Conservation (phyloP, 2,888 invertebrate genomes). For the Andrena marginata region DNA sequence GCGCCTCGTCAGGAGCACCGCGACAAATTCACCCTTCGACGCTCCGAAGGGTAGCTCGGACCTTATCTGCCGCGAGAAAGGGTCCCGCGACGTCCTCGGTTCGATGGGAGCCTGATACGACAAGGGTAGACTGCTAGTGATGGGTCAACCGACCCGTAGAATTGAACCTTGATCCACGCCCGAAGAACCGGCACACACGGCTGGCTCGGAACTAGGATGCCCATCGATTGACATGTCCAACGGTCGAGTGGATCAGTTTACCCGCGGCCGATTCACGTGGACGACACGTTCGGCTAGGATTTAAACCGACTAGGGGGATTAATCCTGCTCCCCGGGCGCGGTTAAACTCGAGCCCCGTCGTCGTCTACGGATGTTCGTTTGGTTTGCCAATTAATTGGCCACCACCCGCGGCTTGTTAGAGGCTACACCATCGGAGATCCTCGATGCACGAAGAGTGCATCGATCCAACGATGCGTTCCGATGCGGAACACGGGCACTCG, state of each 20-base stretch:
- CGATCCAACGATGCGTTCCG: neutral
- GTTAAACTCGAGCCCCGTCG: slow-evolving; percentile 28
- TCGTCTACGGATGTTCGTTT: slow-evolving; percentile 35
- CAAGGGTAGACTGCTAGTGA: slow-evolving; percentile 50
- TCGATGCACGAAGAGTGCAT: neutral
- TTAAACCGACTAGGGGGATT: slow-evolving; percentile 49
- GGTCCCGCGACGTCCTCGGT: slow-evolving; percentile 9
- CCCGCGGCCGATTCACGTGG: slow-evolving; percentile 50
- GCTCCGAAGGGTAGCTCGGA: neutral
- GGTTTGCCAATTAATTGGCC: slow-evolving; percentile 49
- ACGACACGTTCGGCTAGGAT: slow-evolving; percentile 55
- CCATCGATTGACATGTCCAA: slow-evolving; percentile 66
- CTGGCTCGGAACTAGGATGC: slow-evolving; percentile 43
- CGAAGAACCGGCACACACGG: slow-evolving; percentile 54
- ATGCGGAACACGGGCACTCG: neutral
- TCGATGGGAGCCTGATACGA: slow-evolving; percentile 17
- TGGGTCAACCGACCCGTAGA: slow-evolving; percentile 67
- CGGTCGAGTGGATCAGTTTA: slow-evolving; percentile 63
- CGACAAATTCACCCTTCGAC: neutral
- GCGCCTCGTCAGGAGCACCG: neutral
- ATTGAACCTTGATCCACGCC: slow-evolving; percentile 65
- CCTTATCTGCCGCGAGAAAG: slow-evolving; percentile 30
- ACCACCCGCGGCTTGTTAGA: slow-evolving; percentile 13
- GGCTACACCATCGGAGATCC: neutral
- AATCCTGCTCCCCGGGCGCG: slow-evolving; percentile 28